Evolutionary conservation across 2,797 vertebrate species (phyloP).

Genomic region (Rhyacichthys aspro): DNA sequence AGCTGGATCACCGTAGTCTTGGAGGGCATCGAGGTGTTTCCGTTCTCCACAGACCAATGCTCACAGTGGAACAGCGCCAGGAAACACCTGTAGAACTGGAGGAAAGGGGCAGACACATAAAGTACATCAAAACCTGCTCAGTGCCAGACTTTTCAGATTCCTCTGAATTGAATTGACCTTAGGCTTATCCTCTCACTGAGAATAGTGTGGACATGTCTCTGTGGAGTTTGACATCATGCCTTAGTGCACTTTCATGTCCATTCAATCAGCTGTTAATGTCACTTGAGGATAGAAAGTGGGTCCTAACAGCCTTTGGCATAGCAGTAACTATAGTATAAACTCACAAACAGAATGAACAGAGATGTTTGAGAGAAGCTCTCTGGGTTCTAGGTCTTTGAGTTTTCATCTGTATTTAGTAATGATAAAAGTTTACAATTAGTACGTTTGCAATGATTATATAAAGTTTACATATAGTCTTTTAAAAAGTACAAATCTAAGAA

Average conservation of each 20-base stretch:
- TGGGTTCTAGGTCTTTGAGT: not conserved
- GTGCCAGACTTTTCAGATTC: not conserved
- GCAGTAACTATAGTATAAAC: not conserved
- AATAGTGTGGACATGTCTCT: not conserved
- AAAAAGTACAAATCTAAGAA: not conserved
- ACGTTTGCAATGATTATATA: not conserved
- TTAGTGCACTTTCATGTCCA: constrained; percentile 34
- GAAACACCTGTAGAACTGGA: constrained; percentile 89
- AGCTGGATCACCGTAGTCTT: constrained; percentile 81
- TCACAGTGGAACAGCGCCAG: constrained; percentile 80
- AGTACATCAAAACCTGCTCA: not conserved
- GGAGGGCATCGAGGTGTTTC: constrained; percentile 68
- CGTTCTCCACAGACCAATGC: constrained; percentile 52
- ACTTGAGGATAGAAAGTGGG: constrained; percentile 2
- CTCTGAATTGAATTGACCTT: not conserved
- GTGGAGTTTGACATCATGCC: constrained; percentile 15
- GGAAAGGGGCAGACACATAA: constrained; percentile 4
- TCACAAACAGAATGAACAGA: not conserved
- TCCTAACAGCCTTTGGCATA: constrained; percentile 17
- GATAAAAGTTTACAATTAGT: no score
- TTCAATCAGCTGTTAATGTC: constrained; percentile 1
- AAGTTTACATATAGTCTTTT: not conserved
- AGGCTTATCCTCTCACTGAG: constrained; percentile 4
- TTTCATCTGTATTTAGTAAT: not conserved
- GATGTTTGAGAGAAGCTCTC: not conserved